Evolutionary conservation across 2,888 invertebrate genomes (phyloP), one percentile per base, ranked within the genome.

Genomic region (Polydrusus cervinus): DNA sequence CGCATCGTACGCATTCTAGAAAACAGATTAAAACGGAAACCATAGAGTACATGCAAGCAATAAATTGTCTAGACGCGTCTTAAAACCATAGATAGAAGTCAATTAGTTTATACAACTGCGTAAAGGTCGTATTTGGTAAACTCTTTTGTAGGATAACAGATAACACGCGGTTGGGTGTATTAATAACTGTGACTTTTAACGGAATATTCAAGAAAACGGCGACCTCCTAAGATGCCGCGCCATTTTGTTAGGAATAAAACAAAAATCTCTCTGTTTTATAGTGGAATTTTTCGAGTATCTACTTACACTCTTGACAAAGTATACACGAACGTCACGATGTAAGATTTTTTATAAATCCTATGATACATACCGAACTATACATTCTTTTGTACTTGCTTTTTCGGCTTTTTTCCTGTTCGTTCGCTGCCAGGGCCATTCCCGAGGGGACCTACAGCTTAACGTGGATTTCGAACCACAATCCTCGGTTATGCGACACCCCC

Each of bases 21-120:
- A 62, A 70, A 65, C 65, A 74, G 74, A 69, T 70, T 43, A 69
- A 70, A 74, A 74, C 70, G 60, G 69, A 74, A 74, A 70, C 66
- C 74, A 70, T 74, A 69, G 69, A 64, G 70, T 74, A 57, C 73
- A 74, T 53, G 73, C 74, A 69, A 55, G 69, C 64, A 66, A 71
- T 75, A 75, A 75, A 75, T 18, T 64, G 75, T 75, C 71, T 68
- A 34, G 71, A 45, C 71, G 61, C 67, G 70, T 67, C 71, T 71
- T 20, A 45, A 49, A 61, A 61, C 75, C 71, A 53, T 75, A 71
- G 49, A 75, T 71, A 75, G 71, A 71, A 71, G 61, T 75, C 71
- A 71, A 75, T 71, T 75, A 75, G 75, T 75, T 71, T 75, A 75
- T 71, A 75, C 75, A 67, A 60, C 71, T 66, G 71, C 68, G 71